Evolutionary conservation across 1,140 invertebrate species (phyloP).

Genomic region (Lasioglossum albipes): DNA sequence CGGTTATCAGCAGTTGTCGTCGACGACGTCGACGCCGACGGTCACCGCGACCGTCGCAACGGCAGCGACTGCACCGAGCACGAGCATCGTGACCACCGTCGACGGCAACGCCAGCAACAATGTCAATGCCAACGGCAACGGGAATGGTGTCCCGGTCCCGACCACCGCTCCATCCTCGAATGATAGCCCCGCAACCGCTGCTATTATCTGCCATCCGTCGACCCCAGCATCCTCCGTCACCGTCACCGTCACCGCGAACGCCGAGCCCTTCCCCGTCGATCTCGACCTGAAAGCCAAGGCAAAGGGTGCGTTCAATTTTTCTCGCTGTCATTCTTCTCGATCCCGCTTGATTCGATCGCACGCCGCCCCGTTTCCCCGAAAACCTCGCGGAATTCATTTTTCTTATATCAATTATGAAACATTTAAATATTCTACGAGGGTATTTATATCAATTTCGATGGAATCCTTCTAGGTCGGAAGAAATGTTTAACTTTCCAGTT

Average conservation of each 20-base stretch:
- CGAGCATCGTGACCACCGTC: conserved; percentile 35
- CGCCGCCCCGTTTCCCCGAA: too few relatives aligned
- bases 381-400: too few relatives aligned
- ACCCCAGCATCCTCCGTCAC: conserved; percentile 48
- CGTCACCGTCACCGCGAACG: conserved; percentile 45
- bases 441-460: too few relatives aligned
- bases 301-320: conserved; percentile 64
- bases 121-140: conserved; percentile 50
- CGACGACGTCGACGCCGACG: conserved; percentile 44
- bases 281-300: conserved; percentile 69
- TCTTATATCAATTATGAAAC: too few relatives aligned
- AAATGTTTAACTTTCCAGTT: too few relatives aligned
- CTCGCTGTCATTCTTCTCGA: neutral
- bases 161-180: conserved; percentile 54
- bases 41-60: conserved; percentile 61
- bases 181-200: conserved; percentile 39
- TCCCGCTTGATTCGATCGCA: neutral
- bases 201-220: conserved; percentile 69
- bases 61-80: conserved; percentile 49
- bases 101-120: conserved; percentile 34
- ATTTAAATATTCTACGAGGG: too few relatives aligned
- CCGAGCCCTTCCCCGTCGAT: conserved; percentile 63
- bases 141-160: conserved; percentile 47
- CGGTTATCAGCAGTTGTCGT: conserved; percentile 60
- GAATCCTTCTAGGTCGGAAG: too few relatives aligned